Evolutionary conservation across 2,797 vertebrate genomes (phyloP), one percentile per base, ranked within the genome.

Genomic region (Chelon labrosus): DNA sequence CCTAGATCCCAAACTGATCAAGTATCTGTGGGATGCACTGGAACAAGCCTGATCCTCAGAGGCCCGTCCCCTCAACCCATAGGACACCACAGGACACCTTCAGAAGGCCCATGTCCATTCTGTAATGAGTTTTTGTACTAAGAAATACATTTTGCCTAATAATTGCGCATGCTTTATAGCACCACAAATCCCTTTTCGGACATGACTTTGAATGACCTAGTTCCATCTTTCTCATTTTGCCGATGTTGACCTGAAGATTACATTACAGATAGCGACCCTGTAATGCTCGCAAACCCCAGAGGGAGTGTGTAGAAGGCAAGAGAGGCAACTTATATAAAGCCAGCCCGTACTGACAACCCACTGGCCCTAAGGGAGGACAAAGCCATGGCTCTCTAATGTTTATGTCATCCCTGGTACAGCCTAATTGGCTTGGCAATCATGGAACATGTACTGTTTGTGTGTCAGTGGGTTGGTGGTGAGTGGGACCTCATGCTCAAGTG

Each of bases 241-340:
- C 38, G 77, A 75, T 63, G 53, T 57, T 83, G 58, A 50, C 67
- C 72, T 80, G 8, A 42, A 73, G 84, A 83, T 85, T 76, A 88
- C 85, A 89, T 88, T 87, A 78, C 82, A 77, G 84, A 82, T 70
- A 58, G 65, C 42, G 20, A 81, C 65, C 84, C 76, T 80, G 61
- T 52, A 55, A 69, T 75, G 75, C 50, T 88, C 64, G 64, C 65
- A 80, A 71, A 74, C 68, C 79, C 88, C 84, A 83, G 41, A 14
- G 79, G 81, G 80, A 86, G 55, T 82, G 77, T 83, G 82, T 83
- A 77, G 70, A 85, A 88, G 85, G 73, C 76, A 87, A 72, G 46
- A 65, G 70, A 79, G 76, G 61, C 65, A 69, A 72, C 85, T 84
- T 82, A 72, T 70, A 85, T 78, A 79, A 81, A 72, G 67, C 64